phyloP scores from a whole-genome alignment of 2,797 vertebrate species.

The Tarsius wallacei region DNA sequence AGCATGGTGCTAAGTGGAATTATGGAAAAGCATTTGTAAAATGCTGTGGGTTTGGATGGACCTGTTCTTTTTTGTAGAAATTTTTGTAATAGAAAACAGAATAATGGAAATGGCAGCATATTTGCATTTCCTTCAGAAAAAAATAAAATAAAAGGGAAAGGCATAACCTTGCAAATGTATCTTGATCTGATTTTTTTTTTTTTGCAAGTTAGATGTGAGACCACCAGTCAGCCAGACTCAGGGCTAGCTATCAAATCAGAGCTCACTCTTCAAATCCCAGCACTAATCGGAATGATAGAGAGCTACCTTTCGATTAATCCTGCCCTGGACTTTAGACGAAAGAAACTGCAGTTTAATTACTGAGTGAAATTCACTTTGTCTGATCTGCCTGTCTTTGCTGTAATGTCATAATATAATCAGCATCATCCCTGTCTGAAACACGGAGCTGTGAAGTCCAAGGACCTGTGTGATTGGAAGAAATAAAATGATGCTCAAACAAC shows the following conservation, averaged over 20 bases:
- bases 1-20: slow-evolving; percentile 48
- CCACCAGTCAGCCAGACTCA: slow-evolving; percentile 81
- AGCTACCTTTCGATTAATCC: slow-evolving; percentile 92
- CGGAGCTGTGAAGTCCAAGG: slow-evolving; percentile 90
- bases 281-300: slow-evolving; percentile 90
- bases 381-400: slow-evolving; percentile 91
- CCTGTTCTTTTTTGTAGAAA: slow-evolving; percentile 72
- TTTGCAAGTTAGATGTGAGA: slow-evolving; percentile 88
- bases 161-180: slow-evolving; percentile 85
- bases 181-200: slow-evolving; percentile 90
- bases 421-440: slow-evolving; percentile 89
- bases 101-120: slow-evolving; percentile 77
- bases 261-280: slow-evolving; percentile 90
- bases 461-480: slow-evolving; percentile 91
- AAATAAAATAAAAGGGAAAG: slow-evolving; percentile 87
- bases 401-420: slow-evolving; percentile 92
- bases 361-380: slow-evolving; percentile 92
- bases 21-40: slow-evolving; percentile 66
- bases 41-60: slow-evolving; percentile 55
- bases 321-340: slow-evolving; percentile 90
- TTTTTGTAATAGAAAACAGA: slow-evolving; percentile 71
- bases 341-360: slow-evolving; percentile 93
- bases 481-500: slow-evolving; percentile 90
- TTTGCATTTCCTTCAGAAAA: slow-evolving; percentile 85
- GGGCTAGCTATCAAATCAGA: slow-evolving; percentile 87